Conservation (phyloP, 2,797 vertebrate species). For the Sebastes wilsoni region DNA sequence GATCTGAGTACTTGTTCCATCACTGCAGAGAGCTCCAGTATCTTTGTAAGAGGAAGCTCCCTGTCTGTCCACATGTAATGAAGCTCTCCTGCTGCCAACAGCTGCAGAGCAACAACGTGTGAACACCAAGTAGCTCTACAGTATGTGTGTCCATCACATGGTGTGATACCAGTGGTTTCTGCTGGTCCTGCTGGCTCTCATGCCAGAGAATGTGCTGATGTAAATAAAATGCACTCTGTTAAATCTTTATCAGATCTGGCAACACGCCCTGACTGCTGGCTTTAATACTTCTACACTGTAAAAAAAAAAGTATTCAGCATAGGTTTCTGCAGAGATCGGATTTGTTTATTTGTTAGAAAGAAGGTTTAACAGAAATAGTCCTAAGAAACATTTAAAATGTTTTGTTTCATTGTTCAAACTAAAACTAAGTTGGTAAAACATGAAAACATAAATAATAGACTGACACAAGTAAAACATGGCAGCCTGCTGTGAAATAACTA, state of each 20-base stretch:
- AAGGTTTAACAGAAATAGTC: background rate
- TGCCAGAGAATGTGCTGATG: slow-evolving; percentile 39
- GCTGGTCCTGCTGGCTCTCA: background rate
- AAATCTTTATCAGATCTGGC: slow-evolving; percentile 14
- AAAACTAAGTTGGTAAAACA: background rate
- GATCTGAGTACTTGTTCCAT: no score
- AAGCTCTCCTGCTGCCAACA: background rate
- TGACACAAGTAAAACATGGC: background rate
- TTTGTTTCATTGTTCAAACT: background rate
- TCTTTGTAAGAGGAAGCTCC: background rate
- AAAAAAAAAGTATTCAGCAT: background rate
- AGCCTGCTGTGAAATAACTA: background rate
- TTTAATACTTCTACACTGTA: background rate
- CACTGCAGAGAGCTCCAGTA: background rate
- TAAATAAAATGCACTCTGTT: slow-evolving; percentile 13
- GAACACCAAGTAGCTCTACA: background rate
- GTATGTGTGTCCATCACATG: background rate
- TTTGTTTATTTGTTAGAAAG: background rate
- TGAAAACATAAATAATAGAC: background rate
- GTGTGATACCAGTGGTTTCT: background rate
- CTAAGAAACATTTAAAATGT: background rate
- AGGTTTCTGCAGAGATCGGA: background rate
- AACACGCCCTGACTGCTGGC: background rate
- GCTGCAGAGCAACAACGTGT: background rate
- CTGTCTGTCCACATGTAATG: background rate